These are phyloP conservation scores for Entelurus aequoreus DNA, from an alignment of 2,113 vertebrate genomes.

Conservation along the genomic window DNA sequence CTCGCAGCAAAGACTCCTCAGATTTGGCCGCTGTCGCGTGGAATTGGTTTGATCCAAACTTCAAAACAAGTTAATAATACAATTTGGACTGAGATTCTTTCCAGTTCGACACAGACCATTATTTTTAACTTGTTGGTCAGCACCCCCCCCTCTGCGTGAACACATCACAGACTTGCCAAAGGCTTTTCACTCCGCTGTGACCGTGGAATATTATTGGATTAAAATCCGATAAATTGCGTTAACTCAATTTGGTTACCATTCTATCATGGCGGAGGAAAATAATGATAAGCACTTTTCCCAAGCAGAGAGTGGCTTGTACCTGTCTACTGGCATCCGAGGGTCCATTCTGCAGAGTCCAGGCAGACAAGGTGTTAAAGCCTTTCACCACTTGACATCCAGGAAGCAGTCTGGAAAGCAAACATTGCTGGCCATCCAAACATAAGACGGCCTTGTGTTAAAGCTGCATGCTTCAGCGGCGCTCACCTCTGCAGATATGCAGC, in stretches of 20 bases:
- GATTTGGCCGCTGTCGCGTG: conserved; percentile 33
- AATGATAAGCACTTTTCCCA: not conserved
- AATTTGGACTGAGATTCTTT: conserved; percentile 29
- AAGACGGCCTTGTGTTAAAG: conserved; percentile 5
- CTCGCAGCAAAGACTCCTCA: conserved; percentile 34
- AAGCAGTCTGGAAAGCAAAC: conserved; percentile 72
- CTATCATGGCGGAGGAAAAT: not conserved
- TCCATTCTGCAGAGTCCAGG: conserved; percentile 92
- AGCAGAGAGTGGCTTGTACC: conserved; percentile 65
- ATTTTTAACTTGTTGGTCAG: conserved; percentile 43
- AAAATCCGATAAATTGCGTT: not conserved
- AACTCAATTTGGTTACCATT: not conserved
- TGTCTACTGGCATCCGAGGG: conserved; percentile 84
- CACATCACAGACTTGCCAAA: conserved; percentile 26
- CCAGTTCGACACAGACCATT: conserved; percentile 19
- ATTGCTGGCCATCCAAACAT: conserved; percentile 9
- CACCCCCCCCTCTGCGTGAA: conserved; percentile 25
- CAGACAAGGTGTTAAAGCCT: conserved; percentile 92
- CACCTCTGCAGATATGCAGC: conserved; percentile 81
- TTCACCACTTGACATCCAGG: conserved; percentile 83
- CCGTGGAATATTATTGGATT: not conserved
- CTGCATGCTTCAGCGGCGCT: conserved; percentile 1
- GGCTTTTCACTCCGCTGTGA: conserved; percentile 10
- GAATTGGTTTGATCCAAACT: conserved; percentile 44
- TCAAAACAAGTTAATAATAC: conserved; percentile 49